These are phyloP conservation scores for Cassiopea andromeda DNA, from an alignment of 30 jellyfish, hydroid and myxozoan species.

Conservation along the genomic window DNA sequence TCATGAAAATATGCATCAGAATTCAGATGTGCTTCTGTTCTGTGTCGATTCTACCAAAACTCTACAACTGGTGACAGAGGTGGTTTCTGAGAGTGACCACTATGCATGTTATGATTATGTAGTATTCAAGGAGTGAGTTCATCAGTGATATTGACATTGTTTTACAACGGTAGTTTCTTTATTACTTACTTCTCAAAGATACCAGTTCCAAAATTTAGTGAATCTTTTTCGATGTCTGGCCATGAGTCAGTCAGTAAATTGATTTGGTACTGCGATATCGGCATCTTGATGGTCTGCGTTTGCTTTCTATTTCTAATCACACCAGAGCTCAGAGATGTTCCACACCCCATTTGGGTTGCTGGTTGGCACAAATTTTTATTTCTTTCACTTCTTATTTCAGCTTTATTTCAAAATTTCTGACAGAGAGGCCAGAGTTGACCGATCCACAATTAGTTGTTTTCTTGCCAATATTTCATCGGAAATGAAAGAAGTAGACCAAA, in stretches of 20 bases:
- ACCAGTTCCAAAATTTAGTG: conserved; percentile 35
- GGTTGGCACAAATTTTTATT: background rate
- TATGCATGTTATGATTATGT: too few species aligned
- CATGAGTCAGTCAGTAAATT: conserved; percentile 14
- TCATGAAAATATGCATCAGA: too few species aligned
- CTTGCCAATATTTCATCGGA: too few species aligned
- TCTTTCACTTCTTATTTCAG: background rate
- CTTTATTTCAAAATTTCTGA: background rate
- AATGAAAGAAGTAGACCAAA: too few species aligned
- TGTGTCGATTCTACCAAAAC: too few species aligned
- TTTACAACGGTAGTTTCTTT: background rate
- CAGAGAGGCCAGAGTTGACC: background rate
- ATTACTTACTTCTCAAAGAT: conserved; percentile 24
- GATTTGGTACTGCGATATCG: conserved; percentile 21
- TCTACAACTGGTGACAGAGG: too few species aligned
- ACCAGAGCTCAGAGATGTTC: background rate
- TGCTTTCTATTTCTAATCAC: background rate
- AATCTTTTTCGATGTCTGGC: conserved; percentile 20
- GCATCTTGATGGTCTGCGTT: background rate
- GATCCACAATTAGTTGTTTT: too few species aligned
- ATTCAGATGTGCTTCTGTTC: too few species aligned
- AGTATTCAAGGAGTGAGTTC: too few species aligned
- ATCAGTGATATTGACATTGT: too few species aligned
- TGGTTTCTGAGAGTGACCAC: too few species aligned
- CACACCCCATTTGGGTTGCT: background rate